phyloP scores from a whole-genome alignment of 1,140 invertebrate genomes.

The Radopholus similis region DNA sequence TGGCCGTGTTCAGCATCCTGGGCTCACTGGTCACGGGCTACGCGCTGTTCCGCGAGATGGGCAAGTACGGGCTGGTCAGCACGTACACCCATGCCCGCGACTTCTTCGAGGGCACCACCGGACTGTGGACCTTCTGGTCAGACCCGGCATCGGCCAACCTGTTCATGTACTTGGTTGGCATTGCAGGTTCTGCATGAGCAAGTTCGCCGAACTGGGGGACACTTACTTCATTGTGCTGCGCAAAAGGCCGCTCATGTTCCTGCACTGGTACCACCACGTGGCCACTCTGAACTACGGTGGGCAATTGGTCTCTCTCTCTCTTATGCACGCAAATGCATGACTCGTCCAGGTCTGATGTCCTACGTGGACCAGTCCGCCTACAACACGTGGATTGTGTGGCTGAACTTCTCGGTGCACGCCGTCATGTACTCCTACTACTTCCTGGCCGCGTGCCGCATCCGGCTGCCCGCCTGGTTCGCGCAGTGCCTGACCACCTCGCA shows the following conservation, averaged over 20 bases:
- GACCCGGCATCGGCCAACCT: too few species aligned
- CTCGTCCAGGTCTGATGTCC: slow-evolving; percentile 86
- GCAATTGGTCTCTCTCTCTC: slow-evolving; percentile 71
- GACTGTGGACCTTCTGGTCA: slow-evolving; percentile 66
- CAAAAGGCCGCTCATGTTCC: slow-evolving; percentile 55
- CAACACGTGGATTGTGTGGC: slow-evolving; percentile 92
- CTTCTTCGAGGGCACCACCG: slow-evolving; percentile 75
- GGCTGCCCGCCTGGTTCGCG: slow-evolving; percentile 75
- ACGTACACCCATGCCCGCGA: slow-evolving; percentile 65
- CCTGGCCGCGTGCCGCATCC: slow-evolving; percentile 79
- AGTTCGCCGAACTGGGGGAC: slow-evolving; percentile 59
- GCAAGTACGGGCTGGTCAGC: slow-evolving; percentile 67
- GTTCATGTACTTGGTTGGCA: neutral
- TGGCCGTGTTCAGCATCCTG: slow-evolving; percentile 75
- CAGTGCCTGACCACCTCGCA: slow-evolving; percentile 88
- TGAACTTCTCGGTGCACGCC: slow-evolving; percentile 93
- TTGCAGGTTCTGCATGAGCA: slow-evolving; percentile 48
- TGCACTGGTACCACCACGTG: slow-evolving; percentile 67
- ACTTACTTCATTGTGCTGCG: slow-evolving; percentile 56
- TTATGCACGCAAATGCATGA: neutral
- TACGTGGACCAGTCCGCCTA: slow-evolving; percentile 92
- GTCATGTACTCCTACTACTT: slow-evolving; percentile 95
- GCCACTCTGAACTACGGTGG: slow-evolving; percentile 81
- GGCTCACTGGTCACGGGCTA: slow-evolving; percentile 66
- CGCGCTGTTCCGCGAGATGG: slow-evolving; percentile 52